Evolutionary conservation across 2,113 vertebrate genomes (phyloP).

Genomic region (Marcusenius ussheri): DNA sequence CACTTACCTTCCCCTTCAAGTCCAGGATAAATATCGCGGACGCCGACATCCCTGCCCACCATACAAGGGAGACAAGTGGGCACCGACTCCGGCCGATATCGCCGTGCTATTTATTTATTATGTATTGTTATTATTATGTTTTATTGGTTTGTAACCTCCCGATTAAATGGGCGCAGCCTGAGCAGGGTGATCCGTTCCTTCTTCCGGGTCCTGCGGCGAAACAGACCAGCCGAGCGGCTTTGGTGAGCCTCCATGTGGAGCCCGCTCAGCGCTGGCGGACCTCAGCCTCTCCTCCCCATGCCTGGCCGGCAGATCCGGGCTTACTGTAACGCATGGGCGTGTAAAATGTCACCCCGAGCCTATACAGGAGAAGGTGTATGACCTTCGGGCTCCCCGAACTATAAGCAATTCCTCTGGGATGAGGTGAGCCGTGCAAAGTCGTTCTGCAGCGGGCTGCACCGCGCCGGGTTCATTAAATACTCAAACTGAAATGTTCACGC

Average conservation of each 20-base stretch:
- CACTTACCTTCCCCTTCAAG: constrained; percentile 71
- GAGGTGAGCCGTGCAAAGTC: background rate
- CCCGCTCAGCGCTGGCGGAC: background rate
- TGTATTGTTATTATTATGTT: background rate
- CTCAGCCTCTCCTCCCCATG: background rate
- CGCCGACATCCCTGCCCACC: constrained; percentile 55
- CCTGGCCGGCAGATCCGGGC: background rate
- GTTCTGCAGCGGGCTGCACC: background rate
- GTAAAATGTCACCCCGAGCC: background rate
- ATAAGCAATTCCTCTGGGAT: background rate
- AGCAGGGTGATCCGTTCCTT: constrained; percentile 37
- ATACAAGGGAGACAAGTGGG: background rate
- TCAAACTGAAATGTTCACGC: background rate
- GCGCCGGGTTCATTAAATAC: background rate
- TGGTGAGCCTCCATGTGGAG: constrained; percentile 27
- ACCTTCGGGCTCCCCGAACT: background rate
- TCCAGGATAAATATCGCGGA: constrained; percentile 71
- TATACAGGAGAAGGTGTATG: background rate
- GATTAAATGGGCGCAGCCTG: constrained; percentile 23
- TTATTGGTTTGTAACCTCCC: background rate
- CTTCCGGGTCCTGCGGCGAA: constrained; percentile 40
- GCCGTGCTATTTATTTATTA: background rate
- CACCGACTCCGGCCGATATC: background rate
- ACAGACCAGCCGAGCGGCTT: constrained; percentile 47
- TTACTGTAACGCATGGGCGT: background rate